These are phyloP conservation scores for Spermophilus dauricus DNA, from an alignment of 2,113 vertebrate species.

Conservation along the genomic window DNA sequence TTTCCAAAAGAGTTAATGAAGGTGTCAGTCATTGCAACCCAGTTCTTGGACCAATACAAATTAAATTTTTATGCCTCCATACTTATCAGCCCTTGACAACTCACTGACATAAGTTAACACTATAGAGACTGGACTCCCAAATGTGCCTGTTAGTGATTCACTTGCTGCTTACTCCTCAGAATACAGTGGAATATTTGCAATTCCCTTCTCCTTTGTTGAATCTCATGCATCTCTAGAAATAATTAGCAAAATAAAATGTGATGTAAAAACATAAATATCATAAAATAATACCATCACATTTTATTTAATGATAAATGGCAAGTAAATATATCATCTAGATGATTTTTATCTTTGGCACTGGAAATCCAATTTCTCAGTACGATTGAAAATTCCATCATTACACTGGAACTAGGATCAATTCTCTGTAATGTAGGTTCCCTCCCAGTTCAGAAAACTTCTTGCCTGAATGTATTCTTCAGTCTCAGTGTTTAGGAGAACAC, in stretches of 20 bases:
- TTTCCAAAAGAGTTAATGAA: conserved; percentile 49
- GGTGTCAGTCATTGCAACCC: conserved; percentile 14
- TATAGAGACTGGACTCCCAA: not conserved
- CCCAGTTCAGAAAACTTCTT: not conserved
- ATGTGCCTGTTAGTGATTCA: not conserved
- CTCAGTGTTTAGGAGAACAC: not conserved
- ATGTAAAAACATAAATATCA: not conserved
- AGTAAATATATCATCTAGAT: not conserved
- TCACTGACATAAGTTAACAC: not conserved
- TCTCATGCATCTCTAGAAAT: not conserved
- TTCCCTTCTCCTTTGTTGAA: not conserved
- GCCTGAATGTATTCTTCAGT: not conserved
- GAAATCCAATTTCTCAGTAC: not conserved
- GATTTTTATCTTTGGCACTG: not conserved
- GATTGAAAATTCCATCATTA: not conserved
- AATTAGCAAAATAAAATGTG: not conserved
- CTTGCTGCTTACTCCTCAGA: not conserved
- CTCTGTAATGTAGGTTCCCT: not conserved
- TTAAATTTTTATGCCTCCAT: conserved; percentile 27
- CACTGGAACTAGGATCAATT: not conserved
- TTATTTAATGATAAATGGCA: not conserved
- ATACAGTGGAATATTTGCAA: not conserved
- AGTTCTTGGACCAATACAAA: not conserved
- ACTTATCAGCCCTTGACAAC: not conserved
- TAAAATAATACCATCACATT: not conserved